Evolutionary conservation across 2,113 vertebrate species (phyloP).

Genomic region (Odontophorus gujanensis): DNA sequence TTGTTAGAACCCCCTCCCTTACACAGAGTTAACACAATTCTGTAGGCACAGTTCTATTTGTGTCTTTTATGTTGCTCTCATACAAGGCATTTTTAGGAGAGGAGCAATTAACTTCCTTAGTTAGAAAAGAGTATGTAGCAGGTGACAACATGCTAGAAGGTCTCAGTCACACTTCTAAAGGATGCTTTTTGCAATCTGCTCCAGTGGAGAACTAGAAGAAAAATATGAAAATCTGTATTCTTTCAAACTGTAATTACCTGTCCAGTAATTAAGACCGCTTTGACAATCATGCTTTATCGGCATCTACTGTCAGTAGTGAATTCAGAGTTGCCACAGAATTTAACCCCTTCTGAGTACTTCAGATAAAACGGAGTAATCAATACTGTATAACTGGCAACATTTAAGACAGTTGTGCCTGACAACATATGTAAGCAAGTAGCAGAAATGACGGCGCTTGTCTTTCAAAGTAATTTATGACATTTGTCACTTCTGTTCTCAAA

Average conservation of each 20-base stretch:
- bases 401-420: slow-evolving; percentile 20
- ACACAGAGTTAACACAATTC: background rate
- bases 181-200: background rate
- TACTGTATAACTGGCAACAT: background rate
- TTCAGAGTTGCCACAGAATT: background rate
- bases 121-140: background rate
- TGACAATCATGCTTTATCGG: background rate
- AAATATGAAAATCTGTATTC: background rate
- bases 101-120: background rate
- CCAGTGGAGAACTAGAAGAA: background rate
- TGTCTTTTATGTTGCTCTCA: background rate
- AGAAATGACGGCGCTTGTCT: slow-evolving; percentile 32
- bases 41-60: background rate
- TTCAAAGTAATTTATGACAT: slow-evolving; percentile 33
- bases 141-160: background rate
- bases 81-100: background rate
- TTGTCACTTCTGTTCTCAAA: slow-evolving; percentile 30
- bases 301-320: background rate
- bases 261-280: background rate
- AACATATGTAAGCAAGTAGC: slow-evolving; percentile 42
- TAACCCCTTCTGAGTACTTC: background rate
- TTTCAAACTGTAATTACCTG: background rate
- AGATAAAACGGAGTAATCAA: background rate
- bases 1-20: background rate
- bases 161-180: background rate